Conservation (phyloP, 1,140 invertebrate species). For the Drosophila pachea region DNA sequence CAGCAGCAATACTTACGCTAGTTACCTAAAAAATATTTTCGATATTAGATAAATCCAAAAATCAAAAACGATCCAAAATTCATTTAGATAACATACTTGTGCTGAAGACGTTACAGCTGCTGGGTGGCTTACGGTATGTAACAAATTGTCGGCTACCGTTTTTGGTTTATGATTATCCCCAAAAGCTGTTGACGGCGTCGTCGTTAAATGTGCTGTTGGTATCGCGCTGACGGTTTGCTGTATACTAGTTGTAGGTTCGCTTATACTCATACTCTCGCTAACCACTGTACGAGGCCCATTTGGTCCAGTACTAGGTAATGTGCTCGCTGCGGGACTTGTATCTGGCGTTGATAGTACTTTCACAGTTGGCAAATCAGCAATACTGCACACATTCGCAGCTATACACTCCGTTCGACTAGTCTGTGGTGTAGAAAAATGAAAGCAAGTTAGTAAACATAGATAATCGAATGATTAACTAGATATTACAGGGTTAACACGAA, state of each 20-base stretch:
- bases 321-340: conserved; percentile 1
- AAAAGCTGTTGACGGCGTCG: conserved; percentile 1
- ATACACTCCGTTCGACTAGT: conserved; percentile 37
- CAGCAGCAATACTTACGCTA: conserved; percentile 35
- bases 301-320: conserved; percentile 1
- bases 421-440: conserved; percentile 31
- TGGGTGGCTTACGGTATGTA: conserved; percentile 23
- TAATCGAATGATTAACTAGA: no score
- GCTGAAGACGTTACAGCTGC: conserved; percentile 4
- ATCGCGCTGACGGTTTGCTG: conserved; percentile 34
- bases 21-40: conserved; percentile 16
- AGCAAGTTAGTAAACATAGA: no score
- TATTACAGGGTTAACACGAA: no score
- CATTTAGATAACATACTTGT: conserved; percentile 42
- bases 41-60: background rate
- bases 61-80: background rate
- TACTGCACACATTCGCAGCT: conserved; percentile 33
- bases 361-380: conserved; percentile 24
- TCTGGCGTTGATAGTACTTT: conserved; percentile 19
- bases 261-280: conserved; percentile 22
- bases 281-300: conserved; percentile 11
- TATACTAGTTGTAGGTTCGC: conserved; percentile 5
- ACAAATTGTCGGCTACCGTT: conserved; percentile 32
- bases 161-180: conserved; percentile 20
- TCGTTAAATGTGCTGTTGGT: conserved; percentile 7